phyloP scores from a whole-genome alignment of 2,797 vertebrate species.

The Poecilia wingei region DNA sequence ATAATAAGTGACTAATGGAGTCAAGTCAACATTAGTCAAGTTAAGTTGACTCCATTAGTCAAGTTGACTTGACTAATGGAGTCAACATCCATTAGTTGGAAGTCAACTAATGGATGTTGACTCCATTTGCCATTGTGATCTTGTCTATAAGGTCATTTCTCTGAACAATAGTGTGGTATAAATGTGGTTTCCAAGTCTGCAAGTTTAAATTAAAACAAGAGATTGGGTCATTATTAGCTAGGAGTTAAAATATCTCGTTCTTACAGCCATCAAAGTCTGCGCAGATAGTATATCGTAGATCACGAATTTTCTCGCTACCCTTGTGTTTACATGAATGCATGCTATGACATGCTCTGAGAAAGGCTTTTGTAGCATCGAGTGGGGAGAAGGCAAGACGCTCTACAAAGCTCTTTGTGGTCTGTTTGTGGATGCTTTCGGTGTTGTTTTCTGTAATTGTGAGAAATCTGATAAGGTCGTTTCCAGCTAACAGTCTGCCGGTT shows the following conservation, averaged over 20 bases:
- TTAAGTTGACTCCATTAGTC: too few species aligned
- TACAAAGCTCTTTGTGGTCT: constrained; percentile 25
- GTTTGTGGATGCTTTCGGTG: constrained; percentile 23
- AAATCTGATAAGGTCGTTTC: constrained; percentile 30
- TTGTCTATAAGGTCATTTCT: not conserved
- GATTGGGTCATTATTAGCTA: not conserved
- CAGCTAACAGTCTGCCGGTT: constrained; percentile 8
- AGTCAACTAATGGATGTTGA: not conserved
- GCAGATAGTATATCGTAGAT: not conserved
- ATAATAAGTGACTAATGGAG: too few species aligned
- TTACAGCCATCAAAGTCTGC: not conserved
- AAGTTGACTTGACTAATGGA: too few species aligned
- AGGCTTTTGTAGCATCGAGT: not conserved
- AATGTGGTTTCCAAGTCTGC: not conserved
- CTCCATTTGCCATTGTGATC: not conserved
- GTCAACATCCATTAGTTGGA: too few species aligned
- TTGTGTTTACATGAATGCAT: not conserved
- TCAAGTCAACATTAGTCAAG: too few species aligned
- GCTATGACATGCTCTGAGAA: not conserved
- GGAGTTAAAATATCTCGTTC: not conserved
- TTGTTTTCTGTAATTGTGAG: constrained; percentile 21
- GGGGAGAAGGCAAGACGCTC: not conserved
- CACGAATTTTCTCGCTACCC: not conserved
- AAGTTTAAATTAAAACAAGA: not conserved
- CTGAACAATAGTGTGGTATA: not conserved